Conservation (phyloP, 2,888 invertebrate species). For the Stenurella melanura region DNA sequence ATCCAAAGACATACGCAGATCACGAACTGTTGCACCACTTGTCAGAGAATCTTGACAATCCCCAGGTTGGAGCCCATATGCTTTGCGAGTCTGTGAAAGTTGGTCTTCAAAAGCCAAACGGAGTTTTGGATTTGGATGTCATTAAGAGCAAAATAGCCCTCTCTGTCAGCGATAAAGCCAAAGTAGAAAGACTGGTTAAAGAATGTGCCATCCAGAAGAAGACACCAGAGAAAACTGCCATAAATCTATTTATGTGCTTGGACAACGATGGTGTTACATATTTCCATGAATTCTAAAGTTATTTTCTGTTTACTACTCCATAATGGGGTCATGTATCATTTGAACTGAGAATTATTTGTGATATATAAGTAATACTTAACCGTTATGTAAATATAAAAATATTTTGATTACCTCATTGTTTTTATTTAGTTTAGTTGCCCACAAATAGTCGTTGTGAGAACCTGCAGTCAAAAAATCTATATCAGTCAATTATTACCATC, state of each 20-base stretch:
- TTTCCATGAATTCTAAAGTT: not conserved
- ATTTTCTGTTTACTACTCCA: not conserved
- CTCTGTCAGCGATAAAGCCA: constrained; percentile 17
- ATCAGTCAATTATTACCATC: too few species aligned
- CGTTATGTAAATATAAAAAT: too few species aligned
- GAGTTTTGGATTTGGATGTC: constrained; percentile 33
- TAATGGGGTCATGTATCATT: too few species aligned
- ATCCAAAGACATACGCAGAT: constrained; percentile 19
- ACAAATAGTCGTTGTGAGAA: too few species aligned
- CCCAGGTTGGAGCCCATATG: constrained; percentile 39
- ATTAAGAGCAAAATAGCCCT: constrained; percentile 39
- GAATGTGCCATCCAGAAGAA: constrained; percentile 44
- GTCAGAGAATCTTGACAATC: constrained; percentile 18
- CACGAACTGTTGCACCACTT: constrained; percentile 22
- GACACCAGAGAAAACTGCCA: constrained; percentile 39
- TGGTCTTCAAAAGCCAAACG: constrained; percentile 41
- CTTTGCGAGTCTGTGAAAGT: constrained; percentile 41
- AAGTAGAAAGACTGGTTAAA: constrained; percentile 39
- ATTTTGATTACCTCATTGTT: too few species aligned
- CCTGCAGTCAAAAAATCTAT: too few species aligned
- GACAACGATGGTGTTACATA: not conserved
- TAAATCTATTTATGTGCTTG: constrained; percentile 35
- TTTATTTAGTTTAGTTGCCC: too few species aligned
- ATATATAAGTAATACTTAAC: too few species aligned
- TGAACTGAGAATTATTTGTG: too few species aligned